Base-by-base conservation (phyloP, 2,797 vertebrate genomes). In the Liparis tanakae region DNA sequence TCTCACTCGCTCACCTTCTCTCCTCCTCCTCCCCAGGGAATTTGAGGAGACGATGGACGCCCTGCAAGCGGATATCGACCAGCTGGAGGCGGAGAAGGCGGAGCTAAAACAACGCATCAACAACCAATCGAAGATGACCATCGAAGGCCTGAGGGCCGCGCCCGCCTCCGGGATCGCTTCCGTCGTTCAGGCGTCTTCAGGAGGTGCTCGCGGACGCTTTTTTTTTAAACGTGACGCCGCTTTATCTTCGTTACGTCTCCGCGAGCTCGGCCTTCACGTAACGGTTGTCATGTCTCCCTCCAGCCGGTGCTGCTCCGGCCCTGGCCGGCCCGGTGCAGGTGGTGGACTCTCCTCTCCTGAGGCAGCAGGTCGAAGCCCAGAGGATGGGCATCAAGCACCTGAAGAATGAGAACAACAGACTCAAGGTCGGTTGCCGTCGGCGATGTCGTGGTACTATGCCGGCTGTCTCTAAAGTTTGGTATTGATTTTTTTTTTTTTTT, bases 11-110 rank as follows among this genome's bases (percentile, higher is more conserved):
- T 67, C 18, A 34, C 50, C 5, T 17, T 73, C 12, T 7, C 30
- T 0, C 9, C 48, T 39, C 18, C 54, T 76, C 36, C 5, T 57
- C 62, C 39, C 1, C 86, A 99, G 98, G 91, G 97, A 99, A 73
- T 99, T 99, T 59, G 98, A 99, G 83, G 98, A 99, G 91, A 99
- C 98, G 0, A 99, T 99, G 98, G 98, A 99, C 0, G 96, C 98
- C 10, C 95, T 99, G 1, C 98, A 99, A 91, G 98, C 96, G 0
- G 98, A 99, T 77, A 99, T 99, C 0, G 98, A 99, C 92, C 98
- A 99, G 91, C 93, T 99, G 85, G 98, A 99, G 85, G 94, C 97
- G 0, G 98, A 99, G 90, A 99, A 99, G 84, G 89, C 94, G 1
- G 98, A 99, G 86, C 91, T 99, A 63, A 98, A 98, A 86, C 97